Evolutionary conservation across 2,113 vertebrate species (phyloP).

Genomic region (Barbus barbus): DNA sequence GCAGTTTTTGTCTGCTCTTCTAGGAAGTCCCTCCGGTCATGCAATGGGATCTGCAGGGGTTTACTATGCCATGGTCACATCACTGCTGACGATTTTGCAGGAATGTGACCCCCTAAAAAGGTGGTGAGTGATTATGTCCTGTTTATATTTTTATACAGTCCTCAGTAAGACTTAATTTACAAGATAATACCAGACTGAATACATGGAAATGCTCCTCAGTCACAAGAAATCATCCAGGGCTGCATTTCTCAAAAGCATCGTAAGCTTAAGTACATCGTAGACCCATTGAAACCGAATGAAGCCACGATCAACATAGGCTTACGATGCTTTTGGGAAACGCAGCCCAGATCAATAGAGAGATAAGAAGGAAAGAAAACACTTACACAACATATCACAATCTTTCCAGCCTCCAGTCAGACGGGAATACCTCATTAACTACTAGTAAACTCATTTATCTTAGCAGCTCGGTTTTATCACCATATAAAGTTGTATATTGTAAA

Average conservation of each 20-base stretch:
- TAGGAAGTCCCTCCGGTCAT: slow-evolving; percentile 85
- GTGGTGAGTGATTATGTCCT: slow-evolving; percentile 66
- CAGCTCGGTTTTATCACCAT: background rate
- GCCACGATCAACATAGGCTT: no score
- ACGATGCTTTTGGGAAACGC: no score
- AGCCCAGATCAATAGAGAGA: no score
- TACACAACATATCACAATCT: no score
- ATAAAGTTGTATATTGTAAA: background rate
- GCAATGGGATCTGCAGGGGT: slow-evolving; percentile 85
- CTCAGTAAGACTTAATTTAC: background rate
- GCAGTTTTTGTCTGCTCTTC: background rate
- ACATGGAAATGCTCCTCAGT: background rate
- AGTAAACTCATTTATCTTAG: background rate
- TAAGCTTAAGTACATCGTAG: no score
- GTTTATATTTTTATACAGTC: background rate
- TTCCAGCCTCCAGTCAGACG: background rate
- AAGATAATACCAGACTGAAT: background rate
- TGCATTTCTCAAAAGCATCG: no score
- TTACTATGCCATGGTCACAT: slow-evolving; percentile 81
- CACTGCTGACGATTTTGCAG: slow-evolving; percentile 63
- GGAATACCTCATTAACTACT: background rate
- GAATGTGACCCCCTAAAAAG: slow-evolving; percentile 54
- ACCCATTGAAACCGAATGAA: no score
- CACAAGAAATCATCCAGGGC: background rate
- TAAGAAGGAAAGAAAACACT: background rate